phyloP scores from a whole-genome alignment of 2,888 invertebrate species.

The Temnothorax unifasciatus region DNA sequence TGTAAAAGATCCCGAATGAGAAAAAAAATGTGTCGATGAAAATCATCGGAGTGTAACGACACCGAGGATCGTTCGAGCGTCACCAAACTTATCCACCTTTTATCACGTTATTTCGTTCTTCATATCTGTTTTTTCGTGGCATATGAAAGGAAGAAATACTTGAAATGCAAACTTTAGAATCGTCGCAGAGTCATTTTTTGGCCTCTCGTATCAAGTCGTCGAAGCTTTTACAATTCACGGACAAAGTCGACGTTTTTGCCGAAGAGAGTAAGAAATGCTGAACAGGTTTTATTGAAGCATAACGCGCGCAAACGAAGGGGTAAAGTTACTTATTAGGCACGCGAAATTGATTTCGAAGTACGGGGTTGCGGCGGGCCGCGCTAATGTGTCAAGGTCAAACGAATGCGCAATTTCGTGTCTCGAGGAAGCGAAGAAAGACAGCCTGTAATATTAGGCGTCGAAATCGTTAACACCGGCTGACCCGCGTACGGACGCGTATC shows the following conservation, averaged over 20 bases:
- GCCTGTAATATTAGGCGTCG: conserved; percentile 64
- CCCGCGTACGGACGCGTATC: conserved; percentile 26
- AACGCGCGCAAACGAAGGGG: neutral
- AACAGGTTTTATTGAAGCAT: neutral
- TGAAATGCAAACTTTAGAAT: neutral
- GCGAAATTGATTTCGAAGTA: conserved; percentile 16
- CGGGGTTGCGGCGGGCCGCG: conserved; percentile 8
- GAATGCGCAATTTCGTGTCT: conserved; percentile 64
- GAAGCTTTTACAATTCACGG: neutral
- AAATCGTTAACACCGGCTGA: conserved; percentile 69
- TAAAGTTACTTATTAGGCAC: neutral
- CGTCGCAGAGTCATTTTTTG: neutral
- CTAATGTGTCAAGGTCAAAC: conserved; percentile 69
- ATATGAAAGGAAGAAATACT: neutral
- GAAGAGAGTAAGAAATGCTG: neutral
- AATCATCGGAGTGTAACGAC: conserved; percentile 52
- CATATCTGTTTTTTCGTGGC: neutral
- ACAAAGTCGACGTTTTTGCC: neutral
- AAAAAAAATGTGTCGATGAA: conserved; percentile 64
- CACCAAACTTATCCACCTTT: conserved; percentile 37
- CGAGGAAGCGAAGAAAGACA: conserved; percentile 41
- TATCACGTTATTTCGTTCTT: conserved; percentile 35
- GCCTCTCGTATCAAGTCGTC: neutral
- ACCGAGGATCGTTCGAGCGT: conserved; percentile 43
- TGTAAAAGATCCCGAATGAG: conserved; percentile 50